These are phyloP conservation scores for Microplitis mediator DNA, from an alignment of 1,140 invertebrate species.

Conservation along the genomic window DNA sequence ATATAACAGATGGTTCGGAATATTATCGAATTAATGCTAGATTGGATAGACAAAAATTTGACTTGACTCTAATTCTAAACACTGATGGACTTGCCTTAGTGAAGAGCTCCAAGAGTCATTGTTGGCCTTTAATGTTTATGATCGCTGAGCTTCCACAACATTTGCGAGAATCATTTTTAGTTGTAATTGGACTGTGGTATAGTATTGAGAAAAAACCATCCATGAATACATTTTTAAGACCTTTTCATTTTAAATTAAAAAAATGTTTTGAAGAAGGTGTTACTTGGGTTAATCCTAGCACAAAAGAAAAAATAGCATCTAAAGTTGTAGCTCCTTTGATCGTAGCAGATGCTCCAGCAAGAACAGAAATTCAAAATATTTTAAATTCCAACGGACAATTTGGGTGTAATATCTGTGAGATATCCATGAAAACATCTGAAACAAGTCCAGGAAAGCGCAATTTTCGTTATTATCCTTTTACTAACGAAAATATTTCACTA, in stretches of 20 bases:
- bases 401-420: slow-evolving; percentile 39
- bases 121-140: slow-evolving; percentile 35
- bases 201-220: slow-evolving; percentile 18
- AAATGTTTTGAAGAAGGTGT: slow-evolving; percentile 32
- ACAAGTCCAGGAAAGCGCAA: slow-evolving; percentile 20
- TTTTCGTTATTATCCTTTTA: slow-evolving; percentile 30
- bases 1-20: slow-evolving; percentile 21
- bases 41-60: slow-evolving; percentile 15
- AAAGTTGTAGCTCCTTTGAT: slow-evolving; percentile 35
- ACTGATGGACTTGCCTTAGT: slow-evolving; percentile 31
- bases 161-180: slow-evolving; percentile 27
- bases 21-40: slow-evolving; percentile 27
- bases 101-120: slow-evolving; percentile 30
- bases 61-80: slow-evolving; percentile 34
- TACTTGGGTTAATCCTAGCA: slow-evolving; percentile 33
- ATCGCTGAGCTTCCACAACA: slow-evolving; percentile 32
- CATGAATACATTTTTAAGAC: slow-evolving; percentile 34
- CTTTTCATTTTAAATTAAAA: slow-evolving; percentile 31
- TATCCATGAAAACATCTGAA: slow-evolving; percentile 17
- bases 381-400: slow-evolving; percentile 30
- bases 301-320: slow-evolving; percentile 15
- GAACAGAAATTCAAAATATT: slow-evolving; percentile 42
- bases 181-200: slow-evolving; percentile 30
- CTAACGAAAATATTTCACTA: slow-evolving; percentile 16
- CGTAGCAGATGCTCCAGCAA: slow-evolving; percentile 36